Percentiles rank a stretch among this genome's conserved stretches.
Evolutionary conservation across 35 echinoderm and acorn worm species (phyloP).

Genomic region (Ophioderma brevispina): DNA sequence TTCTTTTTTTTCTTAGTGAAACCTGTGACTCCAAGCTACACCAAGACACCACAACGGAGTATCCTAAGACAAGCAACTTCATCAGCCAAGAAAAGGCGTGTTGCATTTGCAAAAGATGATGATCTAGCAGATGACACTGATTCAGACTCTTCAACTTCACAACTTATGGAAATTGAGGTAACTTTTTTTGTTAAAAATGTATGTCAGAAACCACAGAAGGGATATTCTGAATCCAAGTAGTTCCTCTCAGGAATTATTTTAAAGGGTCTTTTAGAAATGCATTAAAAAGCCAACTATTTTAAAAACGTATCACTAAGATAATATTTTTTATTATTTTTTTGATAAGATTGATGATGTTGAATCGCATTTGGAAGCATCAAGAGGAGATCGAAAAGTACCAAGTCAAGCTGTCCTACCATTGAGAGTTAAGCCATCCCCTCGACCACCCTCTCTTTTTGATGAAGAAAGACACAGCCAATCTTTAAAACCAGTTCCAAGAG

Average conservation of each 20-base stretch:
- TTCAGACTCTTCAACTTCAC: constrained; percentile 95
- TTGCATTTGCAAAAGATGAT: constrained; percentile 71
- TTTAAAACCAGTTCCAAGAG: constrained; percentile 49
- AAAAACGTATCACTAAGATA: too few species aligned
- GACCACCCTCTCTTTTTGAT: neutral
- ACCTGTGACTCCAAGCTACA: constrained; percentile 61
- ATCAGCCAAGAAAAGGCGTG: constrained; percentile 67
- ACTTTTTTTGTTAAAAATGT: too few species aligned
- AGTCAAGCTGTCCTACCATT: constrained; percentile 71
- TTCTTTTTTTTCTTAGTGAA: constrained; percentile 12
- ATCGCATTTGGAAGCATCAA: neutral
- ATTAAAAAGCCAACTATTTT: too few species aligned
- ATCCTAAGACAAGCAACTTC: constrained; percentile 69
- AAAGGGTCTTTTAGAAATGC: too few species aligned
- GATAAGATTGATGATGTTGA: constrained; percentile 49
- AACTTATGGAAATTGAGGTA: constrained; percentile 99
- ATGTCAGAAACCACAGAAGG: too few species aligned
- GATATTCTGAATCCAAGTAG: too few species aligned
- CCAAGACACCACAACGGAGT: constrained; percentile 63
- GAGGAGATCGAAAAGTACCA: constrained; percentile 41
- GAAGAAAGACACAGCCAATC: neutral
- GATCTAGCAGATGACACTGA: constrained; percentile 67
- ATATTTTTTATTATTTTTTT: too few species aligned
- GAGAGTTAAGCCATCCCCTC: constrained; percentile 65
- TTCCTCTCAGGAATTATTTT: too few species aligned